Evolutionary conservation across 2,888 invertebrate genomes (phyloP).

Genomic region (Ceraclea dissimilis): DNA sequence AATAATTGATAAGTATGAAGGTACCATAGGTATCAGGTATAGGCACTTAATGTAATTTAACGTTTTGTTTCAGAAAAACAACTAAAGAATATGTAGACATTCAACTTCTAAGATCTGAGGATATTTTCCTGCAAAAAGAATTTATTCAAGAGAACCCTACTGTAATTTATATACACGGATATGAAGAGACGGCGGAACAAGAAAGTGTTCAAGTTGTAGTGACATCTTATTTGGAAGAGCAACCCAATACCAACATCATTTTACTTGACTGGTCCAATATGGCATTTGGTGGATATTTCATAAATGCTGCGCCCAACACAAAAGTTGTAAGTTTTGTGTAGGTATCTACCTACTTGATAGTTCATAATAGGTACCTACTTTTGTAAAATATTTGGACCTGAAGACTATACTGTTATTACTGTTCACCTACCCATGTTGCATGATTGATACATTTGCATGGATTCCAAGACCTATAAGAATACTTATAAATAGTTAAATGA

Average conservation of each 20-base stretch:
- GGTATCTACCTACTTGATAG: not conserved
- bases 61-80: constrained; percentile 11
- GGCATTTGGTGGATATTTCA: constrained; percentile 37
- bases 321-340: constrained; percentile 31
- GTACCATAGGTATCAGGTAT: no score
- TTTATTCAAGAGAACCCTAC: constrained; percentile 31
- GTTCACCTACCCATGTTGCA: no score
- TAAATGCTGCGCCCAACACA: constrained; percentile 40
- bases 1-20: no score
- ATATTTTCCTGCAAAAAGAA: constrained; percentile 14
- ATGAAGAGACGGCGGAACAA: constrained; percentile 34
- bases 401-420: no score
- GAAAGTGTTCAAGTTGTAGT: constrained; percentile 41
- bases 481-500: no score
- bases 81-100: constrained; percentile 22
- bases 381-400: not conserved
- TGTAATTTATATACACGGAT: constrained; percentile 42
- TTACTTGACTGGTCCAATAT: constrained; percentile 44
- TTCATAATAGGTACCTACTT: not conserved
- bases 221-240: constrained; percentile 32
- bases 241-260: constrained; percentile 39
- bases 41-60: no score
- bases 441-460: no score
- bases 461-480: no score
- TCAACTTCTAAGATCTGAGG: constrained; percentile 18